phyloP scores from a whole-genome alignment of 2,113 vertebrate genomes.

The Danionella cerebrum region DNA sequence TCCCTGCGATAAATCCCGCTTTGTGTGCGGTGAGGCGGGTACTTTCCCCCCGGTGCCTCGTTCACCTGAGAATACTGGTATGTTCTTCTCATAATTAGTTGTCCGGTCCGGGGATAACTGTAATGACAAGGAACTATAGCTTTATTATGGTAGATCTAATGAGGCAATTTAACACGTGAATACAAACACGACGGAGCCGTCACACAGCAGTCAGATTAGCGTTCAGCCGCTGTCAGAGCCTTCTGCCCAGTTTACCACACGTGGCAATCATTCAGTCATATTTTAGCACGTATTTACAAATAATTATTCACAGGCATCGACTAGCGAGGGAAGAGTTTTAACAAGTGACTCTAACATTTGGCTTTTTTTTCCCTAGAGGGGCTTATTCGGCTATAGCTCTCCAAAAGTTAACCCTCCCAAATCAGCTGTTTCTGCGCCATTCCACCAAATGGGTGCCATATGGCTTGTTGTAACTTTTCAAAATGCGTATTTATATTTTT shows the following conservation, averaged over 20 bases:
- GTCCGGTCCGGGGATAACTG: not conserved
- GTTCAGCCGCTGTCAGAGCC: slow-evolving; percentile 10
- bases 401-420: not conserved
- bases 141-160: slow-evolving; percentile 3
- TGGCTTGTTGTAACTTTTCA: too few species aligned
- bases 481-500: too few species aligned
- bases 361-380: not conserved
- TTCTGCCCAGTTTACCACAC: slow-evolving; percentile 10
- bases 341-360: not conserved
- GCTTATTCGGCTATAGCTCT: not conserved
- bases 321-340: not conserved
- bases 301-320: slow-evolving; percentile 23
- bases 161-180: not conserved
- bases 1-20: slow-evolving; percentile 60
- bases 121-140: slow-evolving; percentile 23
- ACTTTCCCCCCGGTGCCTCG: slow-evolving; percentile 38
- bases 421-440: not conserved
- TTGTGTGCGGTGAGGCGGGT: slow-evolving; percentile 48
- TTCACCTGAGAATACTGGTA: not conserved
- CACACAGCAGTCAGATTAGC: slow-evolving; percentile 12
- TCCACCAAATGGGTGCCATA: too few species aligned
- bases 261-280: slow-evolving; percentile 12
- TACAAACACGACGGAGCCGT: not conserved
- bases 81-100: not conserved
- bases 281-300: slow-evolving; percentile 14